Evolutionary conservation across 2,113 vertebrate species (phyloP), one percentile per base, ranked within the genome.

Genomic region (Dissostichus mawsoni): DNA sequence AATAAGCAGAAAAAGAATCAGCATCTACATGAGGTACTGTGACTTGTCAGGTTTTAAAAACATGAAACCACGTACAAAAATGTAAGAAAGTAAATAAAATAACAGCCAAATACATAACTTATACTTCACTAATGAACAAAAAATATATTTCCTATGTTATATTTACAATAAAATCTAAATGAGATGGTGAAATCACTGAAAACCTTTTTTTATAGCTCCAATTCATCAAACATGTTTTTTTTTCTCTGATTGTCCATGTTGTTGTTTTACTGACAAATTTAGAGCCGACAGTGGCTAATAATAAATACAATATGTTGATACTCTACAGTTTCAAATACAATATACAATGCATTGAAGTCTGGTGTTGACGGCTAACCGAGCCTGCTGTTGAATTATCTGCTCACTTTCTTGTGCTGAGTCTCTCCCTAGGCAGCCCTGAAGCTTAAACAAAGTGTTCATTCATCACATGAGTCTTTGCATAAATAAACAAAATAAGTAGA

Each of bases 121-220:
- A 97, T 96, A 96, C 95, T 96, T 97, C 94, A 96, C 95, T 96
- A 97, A 95, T 96, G 96, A 96, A 96, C n/a, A 96, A 97, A 97
- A 98, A 98, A 98, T 97, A 98, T 95, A 97, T 97, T 96, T 96
- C 95, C 96, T 97, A 97, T 97, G 96, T 97, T 96, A 96, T 97
- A 99, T 99, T 97, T 98, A 99, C 97, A 97, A 96, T 97, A 95
- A 93, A 96, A 95, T 94, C 95, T 96, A 96, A 96, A 97, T 96
- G 95, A 98, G 96, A 97, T 96, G 96, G 96, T 95, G 94, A 95
- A 94, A 95, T 95, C 90, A 92, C 92, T 92, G 68, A 85, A 91
- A 89, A 89, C 47, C 23, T 1, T n/a, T 53, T 53, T 74, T 76
- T 96, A 96, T 90, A 96, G 95, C 95, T 96, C 96, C 95, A 79